Base-by-base conservation (phyloP, 2,797 vertebrate genomes). In the Lerista edwardsae region DNA sequence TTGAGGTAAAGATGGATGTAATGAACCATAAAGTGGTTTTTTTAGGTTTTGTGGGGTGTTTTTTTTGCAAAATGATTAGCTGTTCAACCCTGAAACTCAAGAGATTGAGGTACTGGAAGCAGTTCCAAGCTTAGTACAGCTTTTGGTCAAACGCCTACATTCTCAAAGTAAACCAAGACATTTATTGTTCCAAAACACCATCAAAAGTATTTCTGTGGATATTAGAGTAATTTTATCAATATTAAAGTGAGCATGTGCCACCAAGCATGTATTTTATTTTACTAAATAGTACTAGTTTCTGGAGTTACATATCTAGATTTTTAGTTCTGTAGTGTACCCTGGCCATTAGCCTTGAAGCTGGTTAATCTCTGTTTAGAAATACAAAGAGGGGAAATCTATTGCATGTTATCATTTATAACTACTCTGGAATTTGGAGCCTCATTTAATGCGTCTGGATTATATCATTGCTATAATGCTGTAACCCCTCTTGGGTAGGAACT, bases 391-490 rank as follows among this genome's bases (percentile, higher is more conserved):
- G 8, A 55, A 84, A 61, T 74, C 19, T 79, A 79, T 79, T 72
- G 68, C 57, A 4, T 74, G 47, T 27, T 79, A 64, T 79, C 83
- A 57, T 79, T 84, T 84, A 79, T 79, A 84, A 84, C 68, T 72
- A n/a, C 61, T 84, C 59, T 73, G 76, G 76, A 79, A 84, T 84
- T 79, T 84, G 69, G 69, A 84, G 69, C 83, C 68, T 84, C 71
- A 64, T 74, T 69, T 79, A 65, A 84, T 74, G 59, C 73, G 44
- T 84, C 83, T 84, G 83, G 83, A 84, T 79, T 79, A 78, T 84
- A 79, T 84, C 83, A 84, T 39, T 74, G 83, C 65, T 84, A 74
- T 69, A 79, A 84, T 79, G 76, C 27, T 84, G 76, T 79, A 74
- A 84, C 69, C 44, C 34, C 44, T 79, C 83, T 59, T 67, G 83